Evolutionary conservation across 64 coral and sea anemone species (phyloP).

Genomic region (Dendronephthya gigantea): DNA sequence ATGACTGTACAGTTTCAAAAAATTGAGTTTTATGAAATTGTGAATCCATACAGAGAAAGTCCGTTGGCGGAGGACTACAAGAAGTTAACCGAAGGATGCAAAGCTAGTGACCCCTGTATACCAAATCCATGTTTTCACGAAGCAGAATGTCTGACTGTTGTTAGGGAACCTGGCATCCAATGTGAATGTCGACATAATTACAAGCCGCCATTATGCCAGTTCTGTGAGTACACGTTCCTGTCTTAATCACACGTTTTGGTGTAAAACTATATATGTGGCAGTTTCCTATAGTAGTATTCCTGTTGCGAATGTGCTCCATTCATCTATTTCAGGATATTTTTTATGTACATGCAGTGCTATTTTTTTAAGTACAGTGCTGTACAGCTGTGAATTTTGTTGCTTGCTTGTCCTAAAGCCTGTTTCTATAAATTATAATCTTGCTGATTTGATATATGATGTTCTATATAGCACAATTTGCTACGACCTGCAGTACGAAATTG

Average conservation of each 20-base stretch:
- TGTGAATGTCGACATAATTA: background rate
- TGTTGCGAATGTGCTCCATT: no score
- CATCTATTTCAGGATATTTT: no score
- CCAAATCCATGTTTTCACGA: slow-evolving; percentile 6
- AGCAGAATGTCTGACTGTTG: background rate
- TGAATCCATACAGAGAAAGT: background rate
- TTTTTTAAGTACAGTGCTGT: no score
- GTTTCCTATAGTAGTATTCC: no score
- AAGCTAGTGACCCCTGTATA: background rate
- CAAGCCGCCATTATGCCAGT: background rate
- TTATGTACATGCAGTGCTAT: no score
- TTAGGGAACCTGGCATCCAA: background rate
- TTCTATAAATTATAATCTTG: no score
- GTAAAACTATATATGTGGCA: no score
- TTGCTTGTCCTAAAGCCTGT: no score
- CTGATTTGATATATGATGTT: background rate
- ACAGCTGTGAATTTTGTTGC: no score
- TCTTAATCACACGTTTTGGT: no score
- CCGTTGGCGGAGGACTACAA: background rate
- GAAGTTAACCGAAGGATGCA: background rate
- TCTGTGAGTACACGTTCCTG: background rate
- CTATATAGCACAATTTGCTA: background rate
- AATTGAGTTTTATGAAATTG: background rate
- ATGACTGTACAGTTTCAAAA: background rate
- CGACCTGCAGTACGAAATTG: background rate